Percentiles rank a stretch among this genome's conserved stretches.
phyloP scores from a whole-genome alignment of 1,140 invertebrate genomes.

The Micrasema minimum region DNA sequence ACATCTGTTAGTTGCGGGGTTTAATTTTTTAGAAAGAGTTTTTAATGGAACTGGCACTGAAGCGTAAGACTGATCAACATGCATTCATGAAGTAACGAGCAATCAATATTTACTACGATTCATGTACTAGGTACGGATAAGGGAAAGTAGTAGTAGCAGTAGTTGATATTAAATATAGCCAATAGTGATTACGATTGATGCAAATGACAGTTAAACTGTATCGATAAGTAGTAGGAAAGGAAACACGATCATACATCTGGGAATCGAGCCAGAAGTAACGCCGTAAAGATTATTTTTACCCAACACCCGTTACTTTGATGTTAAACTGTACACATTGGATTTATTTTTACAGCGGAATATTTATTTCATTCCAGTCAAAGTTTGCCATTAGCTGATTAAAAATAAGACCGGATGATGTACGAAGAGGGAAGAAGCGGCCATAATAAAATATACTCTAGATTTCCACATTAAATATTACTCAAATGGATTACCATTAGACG shows the following conservation, averaged over 20 bases:
- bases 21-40: no score
- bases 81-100: no score
- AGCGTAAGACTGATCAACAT: no score
- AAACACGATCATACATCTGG: conserved; percentile 22
- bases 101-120: no score
- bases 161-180: no score
- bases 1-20: no score
- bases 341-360: conserved; percentile 31
- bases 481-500: conserved; percentile 2
- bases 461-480: background rate
- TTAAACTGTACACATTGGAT: conserved; percentile 16
- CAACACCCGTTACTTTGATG: conserved; percentile 39
- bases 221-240: no score
- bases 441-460: background rate
- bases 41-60: no score
- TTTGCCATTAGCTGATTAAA: conserved; percentile 37
- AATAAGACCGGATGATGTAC: conserved; percentile 13
- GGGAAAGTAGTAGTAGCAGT: no score
- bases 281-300: conserved; percentile 35
- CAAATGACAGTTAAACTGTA: no score
- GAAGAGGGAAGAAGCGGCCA: background rate
- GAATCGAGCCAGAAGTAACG: conserved; percentile 15
- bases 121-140: no score
- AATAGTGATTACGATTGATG: no score
- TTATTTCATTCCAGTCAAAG: conserved; percentile 30